phyloP scores from a whole-genome alignment of 2,113 vertebrate species.

The Eulemur rufifrons region DNA sequence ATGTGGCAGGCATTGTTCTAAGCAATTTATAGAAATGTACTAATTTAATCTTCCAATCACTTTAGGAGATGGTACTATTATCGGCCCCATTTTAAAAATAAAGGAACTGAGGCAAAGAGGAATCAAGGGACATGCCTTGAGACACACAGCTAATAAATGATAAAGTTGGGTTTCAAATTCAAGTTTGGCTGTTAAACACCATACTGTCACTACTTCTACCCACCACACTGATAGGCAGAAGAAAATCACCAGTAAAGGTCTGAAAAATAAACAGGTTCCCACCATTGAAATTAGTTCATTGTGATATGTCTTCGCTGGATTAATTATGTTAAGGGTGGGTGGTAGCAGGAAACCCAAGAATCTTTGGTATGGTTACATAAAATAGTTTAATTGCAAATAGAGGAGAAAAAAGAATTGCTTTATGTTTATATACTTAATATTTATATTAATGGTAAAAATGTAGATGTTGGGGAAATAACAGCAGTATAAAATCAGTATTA shows the following conservation, averaged over 20 bases:
- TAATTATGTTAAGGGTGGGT: constrained; percentile 15
- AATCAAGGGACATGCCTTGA: not conserved
- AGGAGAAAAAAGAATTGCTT: constrained; percentile 4
- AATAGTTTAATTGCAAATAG: constrained; percentile 9
- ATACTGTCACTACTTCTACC: not conserved
- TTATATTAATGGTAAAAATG: not conserved
- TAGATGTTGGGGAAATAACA: not conserved
- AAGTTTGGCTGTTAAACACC: not conserved
- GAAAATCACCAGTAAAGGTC: not conserved
- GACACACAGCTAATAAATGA: not conserved
- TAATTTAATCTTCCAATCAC: constrained; percentile 34
- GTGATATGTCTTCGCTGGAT: not conserved
- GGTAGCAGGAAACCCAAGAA: not conserved
- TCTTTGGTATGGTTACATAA: constrained; percentile 45
- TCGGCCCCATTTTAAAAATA: constrained; percentile 2
- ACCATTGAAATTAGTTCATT: not conserved
- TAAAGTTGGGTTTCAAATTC: constrained; percentile 21
- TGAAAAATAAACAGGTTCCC: constrained; percentile 5
- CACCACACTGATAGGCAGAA: not conserved
- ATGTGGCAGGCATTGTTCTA: not conserved
- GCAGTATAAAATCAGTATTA: not conserved
- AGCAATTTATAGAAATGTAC: constrained; percentile 31
- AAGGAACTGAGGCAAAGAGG: not conserved
- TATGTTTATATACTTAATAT: constrained; percentile 31
- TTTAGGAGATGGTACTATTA: constrained; percentile 30